phyloP scores from a whole-genome alignment of 2,113 vertebrate genomes.

The Leuciscus idus region DNA sequence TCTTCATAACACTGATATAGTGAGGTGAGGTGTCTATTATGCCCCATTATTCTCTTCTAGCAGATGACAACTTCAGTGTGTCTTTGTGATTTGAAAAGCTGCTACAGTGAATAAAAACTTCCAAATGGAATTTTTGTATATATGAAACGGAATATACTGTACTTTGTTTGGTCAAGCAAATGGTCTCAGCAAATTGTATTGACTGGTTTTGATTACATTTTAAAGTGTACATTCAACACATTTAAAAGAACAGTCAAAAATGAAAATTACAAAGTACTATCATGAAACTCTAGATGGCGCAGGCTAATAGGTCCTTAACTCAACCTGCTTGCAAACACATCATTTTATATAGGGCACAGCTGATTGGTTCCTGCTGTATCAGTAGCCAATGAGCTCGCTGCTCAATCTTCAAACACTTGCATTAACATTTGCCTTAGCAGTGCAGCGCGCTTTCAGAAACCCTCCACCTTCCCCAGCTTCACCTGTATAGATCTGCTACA shows the following conservation, averaged over 20 bases:
- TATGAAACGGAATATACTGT: too few species aligned
- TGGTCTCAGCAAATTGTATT: background rate
- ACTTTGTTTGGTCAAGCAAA: background rate
- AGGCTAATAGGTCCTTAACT: too few species aligned
- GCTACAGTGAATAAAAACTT: background rate
- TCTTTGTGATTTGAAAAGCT: constrained; percentile 21
- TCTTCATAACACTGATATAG: constrained; percentile 31
- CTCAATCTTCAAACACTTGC: too few species aligned
- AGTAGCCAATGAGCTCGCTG: too few species aligned
- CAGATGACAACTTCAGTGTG: constrained; percentile 5
- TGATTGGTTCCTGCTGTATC: too few species aligned
- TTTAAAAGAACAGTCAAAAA: background rate
- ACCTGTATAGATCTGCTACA: too few species aligned
- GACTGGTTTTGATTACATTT: background rate
- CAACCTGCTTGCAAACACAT: too few species aligned
- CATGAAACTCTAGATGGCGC: too few species aligned
- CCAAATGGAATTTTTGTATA: background rate
- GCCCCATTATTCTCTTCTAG: constrained; percentile 30
- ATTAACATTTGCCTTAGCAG: too few species aligned
- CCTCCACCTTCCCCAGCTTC: too few species aligned
- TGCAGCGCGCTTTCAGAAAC: too few species aligned
- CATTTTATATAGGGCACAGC: too few species aligned
- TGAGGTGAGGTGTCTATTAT: constrained; percentile 30
- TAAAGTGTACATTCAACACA: background rate
- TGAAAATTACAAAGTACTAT: background rate